Evolutionary conservation across 2,797 vertebrate species (phyloP).

Genomic region (Pseudocheirus occidentalis): DNA sequence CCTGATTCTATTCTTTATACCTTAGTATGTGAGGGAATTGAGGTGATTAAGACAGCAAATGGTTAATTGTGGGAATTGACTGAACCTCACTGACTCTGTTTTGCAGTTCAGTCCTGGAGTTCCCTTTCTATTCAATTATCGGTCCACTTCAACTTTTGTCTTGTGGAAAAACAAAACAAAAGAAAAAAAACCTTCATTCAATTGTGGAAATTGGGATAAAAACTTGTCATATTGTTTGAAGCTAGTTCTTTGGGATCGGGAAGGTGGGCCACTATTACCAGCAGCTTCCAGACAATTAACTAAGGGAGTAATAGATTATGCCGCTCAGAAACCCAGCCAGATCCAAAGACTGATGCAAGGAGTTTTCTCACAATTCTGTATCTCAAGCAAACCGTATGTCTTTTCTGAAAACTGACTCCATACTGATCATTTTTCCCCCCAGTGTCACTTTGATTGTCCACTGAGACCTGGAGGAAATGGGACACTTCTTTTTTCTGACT

Average conservation of each 20-base stretch:
- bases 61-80: background rate
- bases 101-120: background rate
- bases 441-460: background rate
- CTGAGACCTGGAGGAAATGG: background rate
- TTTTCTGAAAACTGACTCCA: background rate
- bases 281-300: background rate
- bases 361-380: background rate
- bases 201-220: background rate
- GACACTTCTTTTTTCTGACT: background rate
- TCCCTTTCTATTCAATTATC: background rate
- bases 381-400: background rate
- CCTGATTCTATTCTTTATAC: background rate
- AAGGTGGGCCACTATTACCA: background rate
- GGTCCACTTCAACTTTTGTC: background rate
- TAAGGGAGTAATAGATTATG: background rate
- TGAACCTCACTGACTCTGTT: background rate
- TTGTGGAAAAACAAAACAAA: background rate
- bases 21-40: background rate
- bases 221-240: background rate
- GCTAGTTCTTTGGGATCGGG: background rate
- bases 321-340: background rate
- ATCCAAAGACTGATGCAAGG: background rate
- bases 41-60: background rate
- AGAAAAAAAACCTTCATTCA: background rate
- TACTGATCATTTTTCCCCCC: background rate